phyloP scores from a whole-genome alignment of 1,140 invertebrate species.

The Danaus melanippus region DNA sequence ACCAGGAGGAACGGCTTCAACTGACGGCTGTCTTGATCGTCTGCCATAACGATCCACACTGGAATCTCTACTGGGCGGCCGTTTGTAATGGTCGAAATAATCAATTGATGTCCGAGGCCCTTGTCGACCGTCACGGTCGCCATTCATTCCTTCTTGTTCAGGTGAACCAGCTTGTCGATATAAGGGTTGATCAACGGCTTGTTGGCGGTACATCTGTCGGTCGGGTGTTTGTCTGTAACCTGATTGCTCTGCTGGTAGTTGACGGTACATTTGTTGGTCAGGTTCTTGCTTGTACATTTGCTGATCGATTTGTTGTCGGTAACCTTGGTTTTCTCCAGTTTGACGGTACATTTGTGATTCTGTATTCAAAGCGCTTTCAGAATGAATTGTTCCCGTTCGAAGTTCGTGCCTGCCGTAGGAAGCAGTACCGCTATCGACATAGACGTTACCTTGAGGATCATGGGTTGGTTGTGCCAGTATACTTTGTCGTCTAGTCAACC shows the following conservation, averaged over 20 bases:
- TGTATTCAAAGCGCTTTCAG: conserved; percentile 33
- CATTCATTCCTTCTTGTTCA: conserved; percentile 48
- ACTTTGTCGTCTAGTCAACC: conserved; percentile 46
- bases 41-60: conserved; percentile 87
- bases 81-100: conserved; percentile 93
- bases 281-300: conserved; percentile 33
- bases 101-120: conserved; percentile 76
- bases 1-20: conserved; percentile 71
- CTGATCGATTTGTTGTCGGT: conserved; percentile 30
- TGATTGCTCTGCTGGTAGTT: conserved; percentile 39
- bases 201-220: conserved; percentile 37
- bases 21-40: conserved; percentile 82
- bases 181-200: conserved; percentile 31
- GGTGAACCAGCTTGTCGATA: conserved; percentile 29
- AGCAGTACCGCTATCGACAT: conserved; percentile 36
- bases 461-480: conserved; percentile 49
- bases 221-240: conserved; percentile 34
- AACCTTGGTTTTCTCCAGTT: conserved; percentile 21
- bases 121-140: conserved; percentile 48
- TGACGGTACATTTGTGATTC: conserved; percentile 32
- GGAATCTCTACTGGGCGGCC: conserved; percentile 88
- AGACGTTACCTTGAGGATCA: conserved; percentile 37
- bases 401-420: conserved; percentile 47
- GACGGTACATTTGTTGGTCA: conserved; percentile 39
- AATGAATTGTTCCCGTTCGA: conserved; percentile 49